Base-by-base conservation (phyloP, 2,797 vertebrate species). In the Chelon auratus region DNA sequence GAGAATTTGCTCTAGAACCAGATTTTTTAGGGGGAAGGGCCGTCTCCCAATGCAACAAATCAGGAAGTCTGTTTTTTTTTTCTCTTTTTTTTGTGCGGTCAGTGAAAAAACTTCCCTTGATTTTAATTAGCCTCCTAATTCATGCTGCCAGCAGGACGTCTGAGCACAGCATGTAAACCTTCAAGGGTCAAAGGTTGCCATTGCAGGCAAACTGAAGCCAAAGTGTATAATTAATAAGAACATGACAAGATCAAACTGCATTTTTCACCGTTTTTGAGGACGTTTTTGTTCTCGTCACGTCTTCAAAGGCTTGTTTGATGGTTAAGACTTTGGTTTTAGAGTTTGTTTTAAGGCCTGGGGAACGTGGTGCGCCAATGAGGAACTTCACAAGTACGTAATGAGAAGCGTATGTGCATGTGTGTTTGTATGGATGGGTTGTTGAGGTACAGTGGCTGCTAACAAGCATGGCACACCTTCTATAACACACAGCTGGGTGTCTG, bases 371-470 rank as follows among this genome's bases (percentile, higher is more conserved):
- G 61, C 55, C 73, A 69, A 73, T 55, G 78, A 81, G 61, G 62
- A 67, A 81, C 80, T 84, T 88, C 82, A 78, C 82, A 81, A 78
- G 57, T 77, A 15, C 61, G 6, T 87, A 87, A 90, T 84, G 65
- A 78, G 61, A 68, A 85, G 77, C 80, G 66, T 55, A 17, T 78
- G 81, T 62, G 24, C 24, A 42, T 50, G 14, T n/a, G 59, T 64
- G 73, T 72, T 71, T 60, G 75, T 70, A 1, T 68, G 51, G 26
- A 58, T 53, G 80, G 26, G 36, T 57, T 75, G 66, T 75, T 75
- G 65, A 59, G 81, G 65, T 82, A 83, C 87, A 77, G 78, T 82
- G 70, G 57, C 78, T 72, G 75, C 77, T 89, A 85, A 91, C 71
- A 72, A 83, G 86, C 82, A 60, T 4, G 11, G 42, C 62, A 61